These are phyloP conservation scores for Drosophila athabasca DNA, from an alignment of 1,140 invertebrate genomes.

Conservation along the genomic window DNA sequence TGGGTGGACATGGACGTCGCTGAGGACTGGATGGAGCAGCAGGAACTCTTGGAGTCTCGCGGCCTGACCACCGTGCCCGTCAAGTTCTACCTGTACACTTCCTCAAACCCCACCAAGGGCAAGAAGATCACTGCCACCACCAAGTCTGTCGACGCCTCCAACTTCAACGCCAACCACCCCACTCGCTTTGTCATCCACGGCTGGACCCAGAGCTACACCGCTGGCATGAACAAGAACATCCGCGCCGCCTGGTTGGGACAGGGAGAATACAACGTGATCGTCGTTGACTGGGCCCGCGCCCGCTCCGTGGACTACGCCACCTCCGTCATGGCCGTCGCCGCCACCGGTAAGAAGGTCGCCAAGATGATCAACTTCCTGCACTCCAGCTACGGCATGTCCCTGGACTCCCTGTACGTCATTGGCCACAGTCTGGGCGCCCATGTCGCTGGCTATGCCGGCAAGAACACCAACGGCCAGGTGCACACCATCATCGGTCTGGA, in stretches of 20 bases:
- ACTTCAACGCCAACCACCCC: constrained; percentile 65
- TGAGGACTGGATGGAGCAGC: constrained; percentile 47
- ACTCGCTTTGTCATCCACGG: constrained; percentile 79
- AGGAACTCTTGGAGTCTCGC: constrained; percentile 49
- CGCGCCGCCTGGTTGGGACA: constrained; percentile 84
- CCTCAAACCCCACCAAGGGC: constrained; percentile 52
- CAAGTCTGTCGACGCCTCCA: constrained; percentile 59
- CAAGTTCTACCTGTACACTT: constrained; percentile 70
- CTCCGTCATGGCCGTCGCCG: constrained; percentile 76
- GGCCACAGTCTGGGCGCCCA: constrained; percentile 84
- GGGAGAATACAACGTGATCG: constrained; percentile 85
- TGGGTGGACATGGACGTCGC: constrained; percentile 73
- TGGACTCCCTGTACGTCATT: constrained; percentile 71
- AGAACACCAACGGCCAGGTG: constrained; percentile 68
- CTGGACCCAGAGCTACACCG: constrained; percentile 63
- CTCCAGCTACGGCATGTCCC: constrained; percentile 60
- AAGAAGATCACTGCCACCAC: constrained; percentile 59
- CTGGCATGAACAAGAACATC: constrained; percentile 69
- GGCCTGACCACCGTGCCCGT: constrained; percentile 58
- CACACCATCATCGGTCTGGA: constrained; percentile 83
- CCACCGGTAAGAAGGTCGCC: constrained; percentile 75
- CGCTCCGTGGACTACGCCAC: constrained; percentile 84
- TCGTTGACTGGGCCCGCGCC: constrained; percentile 87
- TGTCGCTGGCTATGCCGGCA: constrained; percentile 84
- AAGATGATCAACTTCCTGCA: constrained; percentile 79